Evolutionary conservation across 2,888 invertebrate genomes (phyloP).

Genomic region (Parnassius smintheus): DNA sequence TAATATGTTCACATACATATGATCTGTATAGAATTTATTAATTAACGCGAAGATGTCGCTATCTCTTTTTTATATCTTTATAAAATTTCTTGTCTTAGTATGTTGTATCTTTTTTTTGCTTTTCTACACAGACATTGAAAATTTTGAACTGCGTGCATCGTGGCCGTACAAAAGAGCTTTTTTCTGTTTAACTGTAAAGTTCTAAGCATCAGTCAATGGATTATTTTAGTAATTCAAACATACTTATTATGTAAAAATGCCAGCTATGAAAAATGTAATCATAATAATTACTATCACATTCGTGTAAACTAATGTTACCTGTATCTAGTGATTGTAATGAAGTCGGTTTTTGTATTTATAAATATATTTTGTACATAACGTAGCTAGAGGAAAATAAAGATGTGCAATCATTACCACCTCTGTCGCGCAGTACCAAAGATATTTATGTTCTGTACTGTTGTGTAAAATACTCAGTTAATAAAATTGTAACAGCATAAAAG

Average conservation of each 20-base stretch:
- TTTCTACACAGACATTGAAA: no score
- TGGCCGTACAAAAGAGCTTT: no score
- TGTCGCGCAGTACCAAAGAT: conserved; percentile 76
- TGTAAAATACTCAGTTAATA: conserved; percentile 76
- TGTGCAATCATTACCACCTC: conserved; percentile 74
- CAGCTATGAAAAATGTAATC: conserved; percentile 14
- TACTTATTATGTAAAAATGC: neutral
- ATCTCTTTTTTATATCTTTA: no score
- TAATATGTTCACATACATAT: no score
- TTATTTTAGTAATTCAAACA: no score
- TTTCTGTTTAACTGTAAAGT: no score
- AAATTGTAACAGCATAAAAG: conserved; percentile 40
- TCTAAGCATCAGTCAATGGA: no score
- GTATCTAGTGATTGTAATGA: conserved; percentile 40
- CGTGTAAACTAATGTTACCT: conserved; percentile 57
- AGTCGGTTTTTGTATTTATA: conserved; percentile 57
- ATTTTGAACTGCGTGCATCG: no score
- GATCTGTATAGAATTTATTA: no score
- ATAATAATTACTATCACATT: conserved; percentile 32
- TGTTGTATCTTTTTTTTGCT: no score
- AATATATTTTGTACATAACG: conserved; percentile 74
- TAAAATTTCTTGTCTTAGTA: no score
- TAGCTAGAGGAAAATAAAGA: conserved; percentile 72
- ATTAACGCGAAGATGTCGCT: no score
- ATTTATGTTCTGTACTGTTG: conserved; percentile 75